These are phyloP conservation scores for Papilio aristodemus DNA, from an alignment of 1,140 invertebrate genomes.

Conservation along the genomic window DNA sequence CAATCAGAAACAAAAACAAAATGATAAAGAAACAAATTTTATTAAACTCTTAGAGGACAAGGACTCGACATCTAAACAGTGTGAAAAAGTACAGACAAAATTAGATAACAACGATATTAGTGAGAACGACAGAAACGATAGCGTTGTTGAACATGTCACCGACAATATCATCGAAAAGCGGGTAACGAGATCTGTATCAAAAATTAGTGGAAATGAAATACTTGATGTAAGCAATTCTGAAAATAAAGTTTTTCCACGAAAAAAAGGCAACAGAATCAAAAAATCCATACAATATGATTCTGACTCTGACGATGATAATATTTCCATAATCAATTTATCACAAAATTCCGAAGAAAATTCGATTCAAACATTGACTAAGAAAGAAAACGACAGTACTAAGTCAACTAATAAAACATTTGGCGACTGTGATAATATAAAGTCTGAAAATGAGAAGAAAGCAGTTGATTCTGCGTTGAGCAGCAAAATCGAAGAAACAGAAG, in stretches of 20 bases:
- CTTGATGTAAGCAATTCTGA: constrained; percentile 13
- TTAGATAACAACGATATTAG: neutral
- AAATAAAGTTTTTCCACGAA: constrained; percentile 18
- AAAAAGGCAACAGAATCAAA: constrained; percentile 43
- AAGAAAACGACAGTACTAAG: neutral
- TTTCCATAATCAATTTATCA: neutral
- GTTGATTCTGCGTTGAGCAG: neutral
- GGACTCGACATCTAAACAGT: neutral
- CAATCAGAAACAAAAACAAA: constrained; percentile 24
- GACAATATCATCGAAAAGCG: constrained; percentile 45
- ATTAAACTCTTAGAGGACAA: constrained; percentile 22
- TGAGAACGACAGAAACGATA: constrained; percentile 24
- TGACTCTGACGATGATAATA: constrained; percentile 39
- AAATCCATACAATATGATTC: constrained; percentile 44
- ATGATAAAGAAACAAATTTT: constrained; percentile 24
- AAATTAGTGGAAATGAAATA: constrained; percentile 32
- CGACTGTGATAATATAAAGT: constrained; percentile 1
- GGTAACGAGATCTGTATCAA: constrained; percentile 47
- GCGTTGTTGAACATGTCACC: neutral
- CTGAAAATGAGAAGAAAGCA: constrained; percentile 3
- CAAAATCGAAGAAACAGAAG: neutral
- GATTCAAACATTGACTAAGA: neutral
- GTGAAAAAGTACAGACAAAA: constrained; percentile 18
- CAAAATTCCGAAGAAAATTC: neutral
- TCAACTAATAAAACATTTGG: neutral